Evolutionary conservation across 2,797 vertebrate genomes (phyloP), one percentile per base, ranked within the genome.

Genomic region (Argentina silus): DNA sequence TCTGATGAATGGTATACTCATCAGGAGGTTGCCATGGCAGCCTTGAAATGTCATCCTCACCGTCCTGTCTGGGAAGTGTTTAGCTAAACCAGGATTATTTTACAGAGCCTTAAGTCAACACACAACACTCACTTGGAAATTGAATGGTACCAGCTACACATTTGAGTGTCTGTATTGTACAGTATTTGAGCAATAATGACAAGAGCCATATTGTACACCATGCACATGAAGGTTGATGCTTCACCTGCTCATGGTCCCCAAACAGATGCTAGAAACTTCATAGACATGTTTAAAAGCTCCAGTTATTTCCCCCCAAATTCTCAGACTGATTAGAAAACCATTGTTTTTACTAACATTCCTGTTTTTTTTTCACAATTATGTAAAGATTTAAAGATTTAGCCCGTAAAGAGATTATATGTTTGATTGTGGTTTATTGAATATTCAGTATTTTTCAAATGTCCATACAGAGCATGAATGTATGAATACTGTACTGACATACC

Each of bases 101-200:
- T 64, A 57, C 72, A 83, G 6, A 73, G 48, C 56, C 27, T 75
- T 71, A 75, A 80, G 72, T 78, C 67, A 81, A 70, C 76, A 80
- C 11, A 45, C 43, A 57, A 19, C 57, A 70, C 65, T 75, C 60
- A 78, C 76, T 50, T 53, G 50, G 50, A 23, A 55, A 3, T 17
- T 74, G 67, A 82, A 21, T 71, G 68, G 77, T 69, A 73, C 70
- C 69, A 72, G 64, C 67, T 65, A 56, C 23, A 10, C 19, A 53
- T 57, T 76, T 81, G 44, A 56, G 45, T 42, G 12, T 72, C 21
- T 67, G 63, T 45, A 19, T 63, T 11, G 10, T 15, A 61, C 57
- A 1, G 63, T 79, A 79, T 51, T 36, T 36, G 27, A 36, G 27
- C 27, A 36, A 36, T 36, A 36, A 71, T 42, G 62, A 67, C 62